phyloP scores from a whole-genome alignment of 2,113 vertebrate genomes.

The Actinemys pallida region DNA sequence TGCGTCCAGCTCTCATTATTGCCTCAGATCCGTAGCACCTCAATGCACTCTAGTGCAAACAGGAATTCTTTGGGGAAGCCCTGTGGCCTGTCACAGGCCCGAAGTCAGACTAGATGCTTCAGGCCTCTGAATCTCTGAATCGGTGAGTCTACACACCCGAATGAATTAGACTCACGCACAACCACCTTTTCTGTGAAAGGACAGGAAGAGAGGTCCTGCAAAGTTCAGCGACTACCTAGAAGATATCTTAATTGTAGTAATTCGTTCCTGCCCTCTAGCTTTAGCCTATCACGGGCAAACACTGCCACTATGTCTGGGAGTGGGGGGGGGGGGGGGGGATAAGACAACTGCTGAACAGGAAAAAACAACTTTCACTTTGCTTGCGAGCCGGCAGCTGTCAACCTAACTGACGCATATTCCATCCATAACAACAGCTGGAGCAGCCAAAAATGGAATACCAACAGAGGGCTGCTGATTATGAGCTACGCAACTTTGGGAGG shows the following conservation, averaged over 20 bases:
- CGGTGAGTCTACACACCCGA: rapidly evolving
- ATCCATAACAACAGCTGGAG: slow-evolving; percentile 81
- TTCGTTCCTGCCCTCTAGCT: background rate
- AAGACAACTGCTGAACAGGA: slow-evolving; percentile 71
- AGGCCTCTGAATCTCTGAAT: background rate
- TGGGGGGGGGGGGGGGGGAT: background rate
- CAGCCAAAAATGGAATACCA: slow-evolving; percentile 47
- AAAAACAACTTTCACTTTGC: slow-evolving; percentile 68
- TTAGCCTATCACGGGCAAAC: slow-evolving; percentile 27
- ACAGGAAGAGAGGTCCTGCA: background rate
- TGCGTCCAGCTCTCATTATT: background rate
- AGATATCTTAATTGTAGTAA: background rate
- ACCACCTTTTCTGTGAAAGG: background rate
- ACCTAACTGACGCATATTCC: slow-evolving; percentile 61
- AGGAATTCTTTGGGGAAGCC: background rate
- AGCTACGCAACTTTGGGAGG: slow-evolving; percentile 27
- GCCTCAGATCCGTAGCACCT: background rate
- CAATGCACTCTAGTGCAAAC: background rate
- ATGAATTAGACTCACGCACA: rapidly evolving
- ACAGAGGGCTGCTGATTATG: slow-evolving; percentile 49
- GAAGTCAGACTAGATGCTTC: background rate
- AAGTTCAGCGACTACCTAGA: background rate
- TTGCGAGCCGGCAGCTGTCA: slow-evolving; percentile 79
- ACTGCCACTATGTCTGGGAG: background rate
- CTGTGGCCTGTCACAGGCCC: background rate